phyloP scores from a whole-genome alignment of 2,888 invertebrate species.

The Crossocerus cetratus region DNA sequence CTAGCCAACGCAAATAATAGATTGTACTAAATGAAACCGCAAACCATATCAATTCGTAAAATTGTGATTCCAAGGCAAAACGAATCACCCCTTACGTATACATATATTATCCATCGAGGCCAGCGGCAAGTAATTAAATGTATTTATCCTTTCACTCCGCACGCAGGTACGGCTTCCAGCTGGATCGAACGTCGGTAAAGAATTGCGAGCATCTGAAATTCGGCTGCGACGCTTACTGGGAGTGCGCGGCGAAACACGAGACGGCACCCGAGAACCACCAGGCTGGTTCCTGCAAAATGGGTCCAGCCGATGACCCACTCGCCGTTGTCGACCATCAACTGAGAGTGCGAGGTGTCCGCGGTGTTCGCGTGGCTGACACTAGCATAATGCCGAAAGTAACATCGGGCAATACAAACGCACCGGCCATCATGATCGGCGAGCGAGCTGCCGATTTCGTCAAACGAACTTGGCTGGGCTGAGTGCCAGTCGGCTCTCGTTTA shows the following conservation, averaged over 20 bases:
- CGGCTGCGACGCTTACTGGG: constrained; percentile 83
- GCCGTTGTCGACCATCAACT: constrained; percentile 81
- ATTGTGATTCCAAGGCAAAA: too few relatives aligned
- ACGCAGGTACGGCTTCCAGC: constrained; percentile 83
- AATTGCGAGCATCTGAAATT: constrained; percentile 88
- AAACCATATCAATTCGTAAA: too few relatives aligned
- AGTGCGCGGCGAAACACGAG: constrained; percentile 80
- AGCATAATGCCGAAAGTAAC: constrained; percentile 80
- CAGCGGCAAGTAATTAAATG: neutral
- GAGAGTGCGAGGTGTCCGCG: constrained; percentile 77
- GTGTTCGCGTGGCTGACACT: constrained; percentile 79
- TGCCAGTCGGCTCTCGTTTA: too few relatives aligned
- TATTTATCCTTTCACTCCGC: neutral
- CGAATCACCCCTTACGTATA: too few relatives aligned
- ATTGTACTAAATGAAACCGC: too few relatives aligned
- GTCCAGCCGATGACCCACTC: constrained; percentile 78
- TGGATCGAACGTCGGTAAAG: constrained; percentile 85
- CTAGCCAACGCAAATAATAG: neutral
- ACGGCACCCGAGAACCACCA: constrained; percentile 84
- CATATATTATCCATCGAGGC: neutral
- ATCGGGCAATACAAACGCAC: constrained; percentile 80
- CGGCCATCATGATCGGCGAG: constrained; percentile 80
- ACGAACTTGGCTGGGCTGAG: constrained; percentile 72
- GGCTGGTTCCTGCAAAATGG: constrained; percentile 83
- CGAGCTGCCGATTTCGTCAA: constrained; percentile 78